Percentiles rank a stretch among this genome's conserved stretches.
Evolutionary conservation across 2,888 invertebrate species (phyloP).

Genomic region (Leptogaster cylindrica): DNA sequence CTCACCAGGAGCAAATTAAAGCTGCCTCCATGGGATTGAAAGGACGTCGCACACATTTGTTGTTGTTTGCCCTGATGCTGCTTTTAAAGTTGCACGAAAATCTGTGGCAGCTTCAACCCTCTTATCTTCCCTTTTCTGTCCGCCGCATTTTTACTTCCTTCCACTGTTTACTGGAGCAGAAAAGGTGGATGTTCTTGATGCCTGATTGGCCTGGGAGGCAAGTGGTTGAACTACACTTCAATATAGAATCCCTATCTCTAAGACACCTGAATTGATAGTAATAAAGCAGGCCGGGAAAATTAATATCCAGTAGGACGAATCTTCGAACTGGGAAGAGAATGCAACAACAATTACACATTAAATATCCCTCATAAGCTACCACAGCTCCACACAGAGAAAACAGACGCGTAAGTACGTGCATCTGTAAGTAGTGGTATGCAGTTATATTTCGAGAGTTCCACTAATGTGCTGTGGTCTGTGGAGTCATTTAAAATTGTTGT

Average conservation of each 20-base stretch:
- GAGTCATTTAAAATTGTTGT: too few species aligned
- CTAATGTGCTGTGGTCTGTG: too few species aligned
- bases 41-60: not conserved
- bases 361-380: too few species aligned
- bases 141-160: not conserved
- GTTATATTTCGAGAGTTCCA: too few species aligned
- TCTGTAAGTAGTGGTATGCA: too few species aligned
- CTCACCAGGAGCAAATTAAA: slow-evolving; percentile 13
- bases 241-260: not conserved
- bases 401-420: too few species aligned
- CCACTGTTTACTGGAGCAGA: not conserved
- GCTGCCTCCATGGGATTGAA: not conserved
- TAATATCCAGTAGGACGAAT: slow-evolving; percentile 22
- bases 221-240: not conserved
- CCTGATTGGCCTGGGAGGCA: not conserved
- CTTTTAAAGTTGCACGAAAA: slow-evolving; percentile 37
- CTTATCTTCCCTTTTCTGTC: not conserved
- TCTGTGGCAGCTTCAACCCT: slow-evolving; percentile 26
- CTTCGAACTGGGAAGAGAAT: too few species aligned
- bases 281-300: slow-evolving; percentile 27
- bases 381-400: too few species aligned
- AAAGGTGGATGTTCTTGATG: too few species aligned
- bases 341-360: too few species aligned
- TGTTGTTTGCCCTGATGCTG: not conserved
- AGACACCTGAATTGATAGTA: not conserved